These are phyloP conservation scores for Julus scandinavius DNA, from an alignment of 2,888 invertebrate genomes.

Conservation along the genomic window DNA sequence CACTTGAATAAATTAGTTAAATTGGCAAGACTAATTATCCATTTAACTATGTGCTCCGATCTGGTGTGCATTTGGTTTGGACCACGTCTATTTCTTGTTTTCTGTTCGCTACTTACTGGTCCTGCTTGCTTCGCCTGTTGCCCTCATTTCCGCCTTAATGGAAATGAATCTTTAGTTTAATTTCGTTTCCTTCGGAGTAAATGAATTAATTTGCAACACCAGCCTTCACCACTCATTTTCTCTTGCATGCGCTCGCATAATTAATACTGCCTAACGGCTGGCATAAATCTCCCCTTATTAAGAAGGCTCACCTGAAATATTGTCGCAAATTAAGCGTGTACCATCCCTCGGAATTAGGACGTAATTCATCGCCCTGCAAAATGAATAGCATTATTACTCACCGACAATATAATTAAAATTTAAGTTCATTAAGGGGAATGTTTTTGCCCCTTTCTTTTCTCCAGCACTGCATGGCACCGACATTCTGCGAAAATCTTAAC, in stretches of 20 bases:
- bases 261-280: not conserved
- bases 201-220: slow-evolving; percentile 18
- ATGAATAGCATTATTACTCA: not conserved
- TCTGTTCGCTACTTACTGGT: not conserved
- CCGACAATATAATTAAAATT: slow-evolving; percentile 18
- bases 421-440: slow-evolving; percentile 1
- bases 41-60: slow-evolving; percentile 18
- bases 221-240: slow-evolving; percentile 18
- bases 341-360: not conserved
- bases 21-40: slow-evolving; percentile 8
- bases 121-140: not conserved
- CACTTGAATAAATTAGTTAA: slow-evolving; percentile 8
- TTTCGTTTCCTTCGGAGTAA: not conserved
- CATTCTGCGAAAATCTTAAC: not conserved
- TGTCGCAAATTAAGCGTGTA: slow-evolving; percentile 18
- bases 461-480: not conserved
- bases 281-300: slow-evolving; percentile 18
- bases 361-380: slow-evolving; percentile 9
- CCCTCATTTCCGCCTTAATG: not conserved
- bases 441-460: not conserved
- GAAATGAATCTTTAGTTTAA: slow-evolving; percentile 18
- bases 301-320: slow-evolving; percentile 18
- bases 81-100: slow-evolving; percentile 1
- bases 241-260: not conserved
- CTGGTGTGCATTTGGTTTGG: not conserved